Conservation (phyloP, 1,140 invertebrate species). For the Procambarus clarkii region DNA sequence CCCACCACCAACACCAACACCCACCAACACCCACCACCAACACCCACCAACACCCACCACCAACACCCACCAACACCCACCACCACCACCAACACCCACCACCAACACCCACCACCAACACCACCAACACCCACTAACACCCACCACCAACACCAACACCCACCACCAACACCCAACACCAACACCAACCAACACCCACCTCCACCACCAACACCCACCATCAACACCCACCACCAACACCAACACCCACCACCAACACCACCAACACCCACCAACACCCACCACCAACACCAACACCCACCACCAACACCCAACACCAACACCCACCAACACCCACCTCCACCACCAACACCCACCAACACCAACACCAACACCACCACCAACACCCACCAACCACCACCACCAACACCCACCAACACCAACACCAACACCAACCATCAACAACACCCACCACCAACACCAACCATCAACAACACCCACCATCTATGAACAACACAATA, state of each 20-base stretch:
- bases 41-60: neutral
- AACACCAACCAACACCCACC: neutral
- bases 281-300: neutral
- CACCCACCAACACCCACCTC: neutral
- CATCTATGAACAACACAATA: neutral
- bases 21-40: neutral
- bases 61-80: neutral
- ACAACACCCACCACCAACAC: neutral
- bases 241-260: too few species aligned
- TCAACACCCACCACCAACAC: neutral
- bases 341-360: neutral
- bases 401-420: neutral
- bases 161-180: neutral
- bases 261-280: neutral
- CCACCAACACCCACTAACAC: neutral
- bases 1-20: neutral
- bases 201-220: neutral
- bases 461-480: neutral
- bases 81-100: neutral
- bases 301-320: neutral
- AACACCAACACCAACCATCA: neutral
- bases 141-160: neutral
- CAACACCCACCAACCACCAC: neutral
- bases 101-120: neutral
- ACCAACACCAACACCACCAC: neutral